These are phyloP conservation scores for Polietes domitor DNA, from an alignment of 2,888 invertebrate genomes.

Conservation along the genomic window DNA sequence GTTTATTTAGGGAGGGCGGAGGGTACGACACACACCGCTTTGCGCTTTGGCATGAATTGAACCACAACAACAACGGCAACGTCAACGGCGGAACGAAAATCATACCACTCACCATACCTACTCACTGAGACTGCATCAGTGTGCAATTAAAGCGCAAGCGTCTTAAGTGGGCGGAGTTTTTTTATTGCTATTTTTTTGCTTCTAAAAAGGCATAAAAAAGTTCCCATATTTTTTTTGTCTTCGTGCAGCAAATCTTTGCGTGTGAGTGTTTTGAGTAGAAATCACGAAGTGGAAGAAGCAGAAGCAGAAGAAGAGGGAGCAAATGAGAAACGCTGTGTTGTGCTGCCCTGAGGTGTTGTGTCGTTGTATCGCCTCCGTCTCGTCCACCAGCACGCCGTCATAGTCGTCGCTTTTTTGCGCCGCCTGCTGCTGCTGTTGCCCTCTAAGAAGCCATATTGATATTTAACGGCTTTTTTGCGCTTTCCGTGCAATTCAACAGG, in stretches of 20 bases:
- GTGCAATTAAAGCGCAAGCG: conserved; percentile 71
- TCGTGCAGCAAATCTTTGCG: conserved; percentile 11
- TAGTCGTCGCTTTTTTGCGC: conserved; percentile 26
- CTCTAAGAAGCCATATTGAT: conserved; percentile 69
- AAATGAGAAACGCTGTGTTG: no score
- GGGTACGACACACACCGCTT: conserved; percentile 31
- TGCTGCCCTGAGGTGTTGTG: conserved; percentile 44
- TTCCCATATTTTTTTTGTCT: conserved; percentile 48
- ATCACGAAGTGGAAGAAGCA: no score
- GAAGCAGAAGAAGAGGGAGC: no score
- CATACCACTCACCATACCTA: conserved; percentile 39
- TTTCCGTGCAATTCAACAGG: conserved; percentile 55
- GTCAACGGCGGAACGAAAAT: not conserved
- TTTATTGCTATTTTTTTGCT: conserved; percentile 72
- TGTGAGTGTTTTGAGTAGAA: conserved; percentile 29
- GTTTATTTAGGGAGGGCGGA: conserved; percentile 57
- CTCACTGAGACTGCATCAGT: conserved; percentile 62
- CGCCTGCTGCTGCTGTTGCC: conserved; percentile 20
- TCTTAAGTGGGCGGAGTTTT: conserved; percentile 80
- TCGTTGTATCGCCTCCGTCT: not conserved
- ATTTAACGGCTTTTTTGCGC: conserved; percentile 57
- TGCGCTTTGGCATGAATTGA: conserved; percentile 33
- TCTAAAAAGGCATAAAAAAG: conserved; percentile 35
- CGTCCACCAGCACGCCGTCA: not conserved
- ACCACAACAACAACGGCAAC: conserved; percentile 7